A percentile compares a stretch with the other conserved stretches of the same genome.
phyloP scores from a whole-genome alignment of 2,888 invertebrate genomes.

The Chironomus tentans region DNA sequence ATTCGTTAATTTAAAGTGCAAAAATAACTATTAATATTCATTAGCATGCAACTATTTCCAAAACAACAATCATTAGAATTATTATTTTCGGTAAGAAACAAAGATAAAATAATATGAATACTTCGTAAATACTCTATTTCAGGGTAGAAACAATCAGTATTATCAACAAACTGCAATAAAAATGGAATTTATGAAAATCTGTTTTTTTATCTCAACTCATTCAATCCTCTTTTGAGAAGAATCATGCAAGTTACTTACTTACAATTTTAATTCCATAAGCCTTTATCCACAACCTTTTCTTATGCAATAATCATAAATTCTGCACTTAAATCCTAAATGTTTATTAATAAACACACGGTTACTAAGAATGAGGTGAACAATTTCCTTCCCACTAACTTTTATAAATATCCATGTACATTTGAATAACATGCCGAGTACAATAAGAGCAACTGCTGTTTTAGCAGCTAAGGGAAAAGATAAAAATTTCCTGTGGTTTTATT shows the following conservation, averaged over 20 bases:
- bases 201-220: not conserved
- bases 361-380: not conserved
- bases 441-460: not conserved
- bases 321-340: conserved; percentile 26
- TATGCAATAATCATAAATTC: not conserved
- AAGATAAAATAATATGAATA: no score
- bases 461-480: not conserved
- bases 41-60: no score
- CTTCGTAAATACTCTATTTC: no score
- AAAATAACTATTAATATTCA: no score
- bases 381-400: not conserved
- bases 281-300: not conserved
- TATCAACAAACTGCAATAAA: conserved; percentile 12
- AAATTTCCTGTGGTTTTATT: conserved; percentile 7
- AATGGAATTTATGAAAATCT: conserved; percentile 22
- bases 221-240: no score
- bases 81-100: no score
- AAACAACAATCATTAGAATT: no score
- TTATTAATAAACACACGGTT: conserved; percentile 26
- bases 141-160: not conserved
- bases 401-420: not conserved
- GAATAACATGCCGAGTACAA: not conserved
- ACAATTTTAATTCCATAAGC: conserved; percentile 25
- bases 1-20: not conserved
- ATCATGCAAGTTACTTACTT: not conserved